These are phyloP conservation scores for Nannoperca obscura DNA, from an alignment of 2,797 vertebrate genomes.

Conservation along the genomic window DNA sequence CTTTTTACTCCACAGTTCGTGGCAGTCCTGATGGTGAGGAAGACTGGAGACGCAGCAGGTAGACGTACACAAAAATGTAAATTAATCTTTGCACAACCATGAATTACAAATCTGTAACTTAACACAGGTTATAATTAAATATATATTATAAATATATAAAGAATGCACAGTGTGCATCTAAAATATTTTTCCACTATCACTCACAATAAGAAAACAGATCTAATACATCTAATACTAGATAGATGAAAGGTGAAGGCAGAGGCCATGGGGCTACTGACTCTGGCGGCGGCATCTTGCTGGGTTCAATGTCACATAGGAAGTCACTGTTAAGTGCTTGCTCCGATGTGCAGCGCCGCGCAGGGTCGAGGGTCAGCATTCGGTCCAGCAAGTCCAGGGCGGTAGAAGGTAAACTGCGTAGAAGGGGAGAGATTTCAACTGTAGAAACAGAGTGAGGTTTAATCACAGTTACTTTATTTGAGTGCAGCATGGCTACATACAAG, in stretches of 20 bases:
- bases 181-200: background rate
- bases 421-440: conserved; percentile 18
- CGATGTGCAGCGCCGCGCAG: conserved; percentile 93
- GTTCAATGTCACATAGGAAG: conserved; percentile 95
- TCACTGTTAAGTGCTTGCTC: conserved; percentile 94
- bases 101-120: background rate
- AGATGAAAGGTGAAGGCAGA: conserved; percentile 2
- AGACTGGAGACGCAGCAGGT: conserved; percentile 82
- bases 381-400: conserved; percentile 95
- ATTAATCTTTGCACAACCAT: background rate
- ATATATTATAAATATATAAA: background rate
- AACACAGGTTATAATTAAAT: background rate
- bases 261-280: conserved; percentile 89
- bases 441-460: background rate
- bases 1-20: conserved; percentile 99
- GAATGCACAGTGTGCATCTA: background rate
- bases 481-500: conserved; percentile 86
- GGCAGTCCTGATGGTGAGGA: conserved; percentile 97
- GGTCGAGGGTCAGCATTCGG: conserved; percentile 98
- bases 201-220: background rate
- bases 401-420: conserved; percentile 85
- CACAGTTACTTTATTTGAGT: background rate
- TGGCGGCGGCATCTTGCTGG: conserved; percentile 97
- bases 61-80: background rate
- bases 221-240: background rate